These are phyloP conservation scores for Lycodopsis pacificus DNA, from an alignment of 2,797 vertebrate genomes.

Conservation along the genomic window DNA sequence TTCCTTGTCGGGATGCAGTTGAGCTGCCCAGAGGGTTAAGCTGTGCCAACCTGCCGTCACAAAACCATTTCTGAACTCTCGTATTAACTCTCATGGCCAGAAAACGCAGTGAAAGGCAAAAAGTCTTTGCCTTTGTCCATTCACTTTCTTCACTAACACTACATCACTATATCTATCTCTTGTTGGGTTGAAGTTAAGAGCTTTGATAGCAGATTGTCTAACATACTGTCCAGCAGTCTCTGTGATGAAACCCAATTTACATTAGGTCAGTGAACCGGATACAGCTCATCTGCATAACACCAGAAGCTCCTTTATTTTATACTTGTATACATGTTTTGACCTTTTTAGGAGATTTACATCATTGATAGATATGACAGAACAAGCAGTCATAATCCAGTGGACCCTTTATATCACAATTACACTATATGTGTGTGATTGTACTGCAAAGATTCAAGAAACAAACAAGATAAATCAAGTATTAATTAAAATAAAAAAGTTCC, in stretches of 20 bases:
- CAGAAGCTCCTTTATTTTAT: too few relatives aligned
- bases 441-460: too few relatives aligned
- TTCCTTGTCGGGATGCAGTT: not conserved
- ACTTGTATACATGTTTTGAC: not conserved
- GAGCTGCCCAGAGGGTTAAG: conserved; percentile 28
- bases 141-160: conserved; percentile 32
- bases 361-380: too few relatives aligned
- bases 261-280: not conserved
- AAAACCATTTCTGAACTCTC: conserved; percentile 39
- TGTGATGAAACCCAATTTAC: not conserved
- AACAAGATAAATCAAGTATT: too few relatives aligned
- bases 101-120: conserved; percentile 32
- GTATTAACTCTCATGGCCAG: conserved; percentile 50
- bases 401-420: too few relatives aligned
- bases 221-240: not conserved
- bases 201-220: not conserved
- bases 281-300: not conserved
- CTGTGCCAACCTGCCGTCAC: conserved; percentile 40
- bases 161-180: not conserved
- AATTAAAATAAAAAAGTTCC: too few relatives aligned
- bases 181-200: conserved; percentile 1
- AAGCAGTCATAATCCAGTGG: too few relatives aligned
- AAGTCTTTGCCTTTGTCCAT: conserved; percentile 51
- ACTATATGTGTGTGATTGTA: too few relatives aligned
- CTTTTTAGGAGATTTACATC: too few relatives aligned